Evolutionary conservation across 2,888 invertebrate species (phyloP), one percentile per base, ranked within the genome.

Genomic region (Sialis fuliginosa): DNA sequence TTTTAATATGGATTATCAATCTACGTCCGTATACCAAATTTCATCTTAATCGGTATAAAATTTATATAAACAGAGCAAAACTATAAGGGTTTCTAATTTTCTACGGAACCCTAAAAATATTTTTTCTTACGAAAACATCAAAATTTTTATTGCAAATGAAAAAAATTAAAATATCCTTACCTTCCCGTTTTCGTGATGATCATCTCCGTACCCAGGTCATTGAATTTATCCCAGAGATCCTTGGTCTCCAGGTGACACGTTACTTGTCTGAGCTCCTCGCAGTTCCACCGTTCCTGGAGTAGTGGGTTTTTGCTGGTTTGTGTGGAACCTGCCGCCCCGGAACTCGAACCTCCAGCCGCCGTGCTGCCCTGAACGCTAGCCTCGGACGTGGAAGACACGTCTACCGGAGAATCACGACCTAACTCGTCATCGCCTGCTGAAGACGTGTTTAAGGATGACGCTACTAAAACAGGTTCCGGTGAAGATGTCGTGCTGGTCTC

Each of bases 151-250:
- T 22, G 22, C 22, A 2, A 22, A 1, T 30, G 7, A 39, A 39
- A 6, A 33, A 10, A 30, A 33, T 33, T 33, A 43, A 43, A 43
- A 30, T 33, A 5, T 39, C 61, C 74, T 66, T 62, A 83, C 83
- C 84, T 74, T 62, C 85, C 85, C 49, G 81, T 81, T 65, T 86
- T 85, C 8, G 85, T 86, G 64, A 86, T 86, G 65, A 86, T 86
- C 85, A 86, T 86, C 67, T 85, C 84, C 2, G 84, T 85, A 32
- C 82, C 82, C 49, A 85, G 69, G 56, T 77, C 76, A 62, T 77
- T 74, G 66, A 86, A 86, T 63, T 84, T 83, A 63, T 81, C 79
- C 86, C 86, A 86, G 49, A 86, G 67, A 51, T 86, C 85, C 62
- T 82, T 81, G 51, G 83, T 84, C 65, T 86, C 86, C 55, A 86